phyloP scores from a whole-genome alignment of 2,888 invertebrate species.

The Plusia festucae region DNA sequence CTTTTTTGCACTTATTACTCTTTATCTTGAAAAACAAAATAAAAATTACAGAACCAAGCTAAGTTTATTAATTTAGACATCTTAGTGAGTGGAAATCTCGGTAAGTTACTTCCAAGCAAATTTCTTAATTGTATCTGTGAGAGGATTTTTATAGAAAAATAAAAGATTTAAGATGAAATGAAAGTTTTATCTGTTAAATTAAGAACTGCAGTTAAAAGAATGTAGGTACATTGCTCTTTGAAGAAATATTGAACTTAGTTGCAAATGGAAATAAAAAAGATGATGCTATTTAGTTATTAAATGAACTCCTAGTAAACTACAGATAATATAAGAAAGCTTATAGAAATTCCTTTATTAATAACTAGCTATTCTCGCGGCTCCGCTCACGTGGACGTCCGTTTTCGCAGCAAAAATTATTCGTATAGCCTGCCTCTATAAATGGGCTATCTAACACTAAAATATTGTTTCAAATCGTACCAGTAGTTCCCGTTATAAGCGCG shows the following conservation, averaged over 20 bases:
- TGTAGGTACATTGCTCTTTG: background rate
- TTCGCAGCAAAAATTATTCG: too few relatives aligned
- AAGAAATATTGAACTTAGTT: background rate
- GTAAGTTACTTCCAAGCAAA: slow-evolving; percentile 48
- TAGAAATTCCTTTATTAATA: too few relatives aligned
- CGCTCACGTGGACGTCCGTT: too few relatives aligned
- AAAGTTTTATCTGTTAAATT: slow-evolving; percentile 8
- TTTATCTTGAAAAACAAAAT: slow-evolving; percentile 52
- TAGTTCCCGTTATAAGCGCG: too few relatives aligned
- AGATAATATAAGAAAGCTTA: too few relatives aligned
- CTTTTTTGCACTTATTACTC: slow-evolving; percentile 59
- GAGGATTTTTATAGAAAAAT: slow-evolving; percentile 17
- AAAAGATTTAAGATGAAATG: background rate
- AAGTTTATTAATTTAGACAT: slow-evolving; percentile 70
- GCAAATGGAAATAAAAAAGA: background rate
- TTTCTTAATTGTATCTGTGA: slow-evolving; percentile 32
- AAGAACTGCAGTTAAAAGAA: background rate
- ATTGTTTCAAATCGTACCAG: too few relatives aligned
- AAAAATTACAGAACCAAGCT: slow-evolving; percentile 35
- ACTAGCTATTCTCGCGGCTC: too few relatives aligned
- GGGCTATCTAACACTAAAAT: too few relatives aligned
- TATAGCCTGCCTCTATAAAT: too few relatives aligned
- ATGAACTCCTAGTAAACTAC: background rate
- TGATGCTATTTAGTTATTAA: background rate
- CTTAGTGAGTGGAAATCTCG: slow-evolving; percentile 55